A percentile compares a stretch with the other conserved stretches of the same genome.
Evolutionary conservation across 2,113 vertebrate species (phyloP).

Genomic region (Burhinus bistriatus): DNA sequence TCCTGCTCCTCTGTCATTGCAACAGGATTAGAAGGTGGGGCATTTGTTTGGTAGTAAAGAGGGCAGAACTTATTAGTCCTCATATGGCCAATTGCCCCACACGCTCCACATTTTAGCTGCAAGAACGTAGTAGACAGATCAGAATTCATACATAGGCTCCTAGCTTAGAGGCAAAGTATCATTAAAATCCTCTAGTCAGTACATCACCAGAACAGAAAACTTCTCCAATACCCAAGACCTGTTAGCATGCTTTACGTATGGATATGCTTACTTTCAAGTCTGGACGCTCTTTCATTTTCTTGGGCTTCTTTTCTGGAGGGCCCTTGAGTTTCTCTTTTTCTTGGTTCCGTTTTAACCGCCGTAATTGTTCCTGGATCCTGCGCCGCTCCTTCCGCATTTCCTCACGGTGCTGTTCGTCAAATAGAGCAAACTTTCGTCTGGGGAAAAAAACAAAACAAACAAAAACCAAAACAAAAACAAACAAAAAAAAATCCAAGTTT

Average conservation of each 20-base stretch:
- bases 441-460: not conserved
- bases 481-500: not conserved
- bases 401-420: constrained; percentile 97
- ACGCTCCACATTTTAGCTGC: constrained; percentile 95
- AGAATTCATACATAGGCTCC: not conserved
- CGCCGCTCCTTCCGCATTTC: constrained; percentile 97
- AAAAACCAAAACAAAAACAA: not conserved
- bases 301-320: constrained; percentile 95
- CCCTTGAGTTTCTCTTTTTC: constrained; percentile 96
- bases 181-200: not conserved
- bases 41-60: constrained; percentile 97
- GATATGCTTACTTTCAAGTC: constrained; percentile 87
- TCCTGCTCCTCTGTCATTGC: constrained; percentile 99
- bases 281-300: constrained; percentile 96
- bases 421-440: constrained; percentile 95
- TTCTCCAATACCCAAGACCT: not conserved
- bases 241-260: not conserved
- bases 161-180: not conserved
- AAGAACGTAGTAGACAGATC: not conserved
- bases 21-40: constrained; percentile 95
- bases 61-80: constrained; percentile 99
- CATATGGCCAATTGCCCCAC: constrained; percentile 98
- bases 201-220: not conserved
- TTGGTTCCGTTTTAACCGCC: constrained; percentile 93
- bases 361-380: constrained; percentile 93